Base-by-base conservation (phyloP, 2,113 vertebrate species). In the Lanius collurio region DNA sequence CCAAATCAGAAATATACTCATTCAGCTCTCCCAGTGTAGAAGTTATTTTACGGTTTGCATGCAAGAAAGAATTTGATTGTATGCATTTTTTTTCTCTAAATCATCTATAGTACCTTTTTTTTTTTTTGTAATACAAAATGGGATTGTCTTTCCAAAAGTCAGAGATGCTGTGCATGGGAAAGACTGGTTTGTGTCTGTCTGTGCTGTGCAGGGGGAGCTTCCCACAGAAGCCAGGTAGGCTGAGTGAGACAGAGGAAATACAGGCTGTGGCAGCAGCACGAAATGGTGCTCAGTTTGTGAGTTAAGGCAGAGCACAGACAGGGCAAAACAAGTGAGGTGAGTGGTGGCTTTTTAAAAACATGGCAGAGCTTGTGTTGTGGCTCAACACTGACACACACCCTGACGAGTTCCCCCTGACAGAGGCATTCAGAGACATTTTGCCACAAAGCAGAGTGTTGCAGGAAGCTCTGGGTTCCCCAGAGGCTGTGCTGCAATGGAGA, bases 11-110 rank as follows among this genome's bases (percentile, higher is more conserved):
- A 83, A 86, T 81, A 52, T 2, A 82, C 83, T 92, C 73, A 71
- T 71, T 90, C 88, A 84, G 88, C 53, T 96, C 92, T 96, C 88
- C 86, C 92, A 89, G 73, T 95, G 90, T 96, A 82, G 78, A 93
- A 94, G 93, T 96, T 96, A 87, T 89, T 90, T 92, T 94, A 94
- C 75, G 86, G 86, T 91, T 90, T 93, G 83, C 92, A 84, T 80
- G 92, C 90, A 94, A 93, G 90, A 78, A 83, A 76, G 90, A 87
- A 62, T 87, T 93, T 90, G 62, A 94, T 90, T 89, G 64, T 81
- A 7, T 78, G 86, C 79, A 8, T 75, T 92, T 88, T 88, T 90
- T 87, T 70, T 31, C 79, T 81, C 60, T 90, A 83, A 94, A 86
- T 93, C 75, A 86, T 62, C 80, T 92, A 16, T 31, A 60, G 15